Evolutionary conservation across 2,888 invertebrate species (phyloP).

Genomic region (Leucoma salicis): DNA sequence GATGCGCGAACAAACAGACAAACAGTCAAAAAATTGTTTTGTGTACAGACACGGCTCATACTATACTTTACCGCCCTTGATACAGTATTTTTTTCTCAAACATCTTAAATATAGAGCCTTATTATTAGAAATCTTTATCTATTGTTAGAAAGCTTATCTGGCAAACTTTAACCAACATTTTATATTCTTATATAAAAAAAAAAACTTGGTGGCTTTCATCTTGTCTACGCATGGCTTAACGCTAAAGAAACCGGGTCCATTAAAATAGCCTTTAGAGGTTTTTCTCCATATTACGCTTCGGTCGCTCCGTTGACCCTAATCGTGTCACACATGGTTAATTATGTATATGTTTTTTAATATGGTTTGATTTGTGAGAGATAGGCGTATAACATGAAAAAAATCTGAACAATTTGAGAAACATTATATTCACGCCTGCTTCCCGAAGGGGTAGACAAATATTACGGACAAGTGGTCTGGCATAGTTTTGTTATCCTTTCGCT

Average conservation of each 20-base stretch:
- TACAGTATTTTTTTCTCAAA: background rate
- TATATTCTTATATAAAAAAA: background rate
- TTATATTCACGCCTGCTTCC: too few relatives aligned
- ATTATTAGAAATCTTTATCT: background rate
- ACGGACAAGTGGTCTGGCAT: too few relatives aligned
- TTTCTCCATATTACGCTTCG: constrained; percentile 43
- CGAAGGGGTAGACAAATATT: too few relatives aligned
- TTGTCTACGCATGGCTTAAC: constrained; percentile 16
- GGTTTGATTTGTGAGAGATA: background rate
- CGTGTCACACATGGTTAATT: background rate
- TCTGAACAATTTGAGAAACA: too few relatives aligned
- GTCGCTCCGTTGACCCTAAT: constrained; percentile 5
- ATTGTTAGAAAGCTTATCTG: too few relatives aligned
- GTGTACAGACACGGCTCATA: background rate
- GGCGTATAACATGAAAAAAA: background rate
- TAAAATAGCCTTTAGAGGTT: constrained; percentile 44
- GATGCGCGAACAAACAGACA: too few relatives aligned
- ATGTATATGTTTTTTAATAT: background rate
- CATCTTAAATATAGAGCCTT: background rate
- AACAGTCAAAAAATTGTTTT: too few relatives aligned
- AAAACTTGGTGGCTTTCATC: constrained; percentile 12
- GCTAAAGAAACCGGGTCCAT: constrained; percentile 25
- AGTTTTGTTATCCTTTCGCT: too few relatives aligned
- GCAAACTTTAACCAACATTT: too few relatives aligned
- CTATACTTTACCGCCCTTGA: background rate